Percentiles rank a stretch among this genome's conserved stretches.
phyloP scores from a whole-genome alignment of 2,888 invertebrate species.

The Globia sparganii region DNA sequence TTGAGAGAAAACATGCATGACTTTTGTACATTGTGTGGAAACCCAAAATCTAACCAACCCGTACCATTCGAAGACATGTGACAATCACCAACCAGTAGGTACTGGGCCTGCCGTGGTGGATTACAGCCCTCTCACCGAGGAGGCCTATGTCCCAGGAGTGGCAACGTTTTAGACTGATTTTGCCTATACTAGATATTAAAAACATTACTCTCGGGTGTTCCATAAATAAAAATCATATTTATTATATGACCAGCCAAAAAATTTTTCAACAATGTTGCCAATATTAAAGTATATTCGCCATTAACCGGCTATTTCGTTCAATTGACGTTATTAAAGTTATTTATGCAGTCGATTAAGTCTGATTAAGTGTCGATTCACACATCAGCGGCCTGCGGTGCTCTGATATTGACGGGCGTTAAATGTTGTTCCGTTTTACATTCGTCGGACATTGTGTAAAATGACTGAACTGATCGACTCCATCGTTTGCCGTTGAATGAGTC shows the following conservation, averaged over 20 bases:
- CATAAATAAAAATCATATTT: background rate
- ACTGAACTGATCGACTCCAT: conserved; percentile 23
- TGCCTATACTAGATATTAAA: too few relatives aligned
- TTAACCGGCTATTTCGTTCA: conserved; percentile 45
- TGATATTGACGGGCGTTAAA: conserved; percentile 59
- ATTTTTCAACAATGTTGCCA: conserved; percentile 16
- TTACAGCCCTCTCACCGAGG: too few relatives aligned
- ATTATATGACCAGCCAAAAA: background rate
- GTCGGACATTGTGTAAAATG: conserved; percentile 49
- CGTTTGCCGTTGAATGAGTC: conserved; percentile 6
- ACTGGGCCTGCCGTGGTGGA: too few relatives aligned
- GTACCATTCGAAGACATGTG: background rate
- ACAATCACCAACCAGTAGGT: background rate
- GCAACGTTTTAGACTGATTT: too few relatives aligned
- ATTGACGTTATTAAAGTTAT: conserved; percentile 60
- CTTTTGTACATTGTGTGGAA: too few relatives aligned
- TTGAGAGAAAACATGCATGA: too few relatives aligned
- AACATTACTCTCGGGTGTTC: too few relatives aligned
- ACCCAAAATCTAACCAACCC: too few relatives aligned
- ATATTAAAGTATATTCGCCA: conserved; percentile 42
- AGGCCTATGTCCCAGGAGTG: too few relatives aligned
- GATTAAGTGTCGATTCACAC: conserved; percentile 65
- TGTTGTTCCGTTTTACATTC: conserved; percentile 52
- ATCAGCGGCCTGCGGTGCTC: conserved; percentile 58
- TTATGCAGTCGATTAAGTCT: conserved; percentile 62